A percentile compares a stretch with the other conserved stretches of the same genome.
phyloP scores from a whole-genome alignment of 2,888 invertebrate genomes.

The Tryphoninae sp. region DNA sequence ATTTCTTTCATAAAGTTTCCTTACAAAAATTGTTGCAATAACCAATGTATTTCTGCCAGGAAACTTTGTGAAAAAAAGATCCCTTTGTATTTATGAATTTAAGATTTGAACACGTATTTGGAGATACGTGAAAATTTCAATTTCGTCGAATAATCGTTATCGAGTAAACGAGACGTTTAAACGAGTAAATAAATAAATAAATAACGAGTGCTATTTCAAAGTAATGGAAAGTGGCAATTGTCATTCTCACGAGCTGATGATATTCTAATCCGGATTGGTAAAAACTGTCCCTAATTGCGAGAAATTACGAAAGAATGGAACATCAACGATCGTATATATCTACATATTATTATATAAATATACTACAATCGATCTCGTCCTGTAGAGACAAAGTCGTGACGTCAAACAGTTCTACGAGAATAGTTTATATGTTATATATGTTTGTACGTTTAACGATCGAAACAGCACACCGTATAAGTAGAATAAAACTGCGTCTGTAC shows the following conservation, averaged over 20 bases:
- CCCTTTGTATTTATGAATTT: background rate
- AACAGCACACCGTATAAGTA: slow-evolving; percentile 52
- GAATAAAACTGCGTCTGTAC: slow-evolving; percentile 54
- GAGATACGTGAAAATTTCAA: background rate
- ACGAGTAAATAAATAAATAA: background rate
- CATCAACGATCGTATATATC: slow-evolving; percentile 42
- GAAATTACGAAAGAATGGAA: slow-evolving; percentile 8
- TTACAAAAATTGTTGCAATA: background rate
- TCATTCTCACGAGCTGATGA: slow-evolving; percentile 15
- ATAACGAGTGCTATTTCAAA: background rate
- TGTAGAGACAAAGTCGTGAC: slow-evolving; percentile 3
- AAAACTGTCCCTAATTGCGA: slow-evolving; percentile 18
- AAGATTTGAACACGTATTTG: background rate
- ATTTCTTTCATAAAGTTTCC: background rate
- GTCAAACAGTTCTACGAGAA: slow-evolving; percentile 40
- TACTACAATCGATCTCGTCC: slow-evolving; percentile 24
- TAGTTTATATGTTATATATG: slow-evolving; percentile 61
- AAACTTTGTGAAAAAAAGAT: background rate
- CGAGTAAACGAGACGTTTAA: background rate
- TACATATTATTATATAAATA: background rate
- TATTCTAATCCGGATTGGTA: slow-evolving; percentile 21
- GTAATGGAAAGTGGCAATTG: background rate
- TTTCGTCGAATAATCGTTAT: background rate
- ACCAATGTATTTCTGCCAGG: background rate
- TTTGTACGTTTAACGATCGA: slow-evolving; percentile 62